phyloP scores from a whole-genome alignment of 2,888 invertebrate genomes.

The Apodemia zela region DNA sequence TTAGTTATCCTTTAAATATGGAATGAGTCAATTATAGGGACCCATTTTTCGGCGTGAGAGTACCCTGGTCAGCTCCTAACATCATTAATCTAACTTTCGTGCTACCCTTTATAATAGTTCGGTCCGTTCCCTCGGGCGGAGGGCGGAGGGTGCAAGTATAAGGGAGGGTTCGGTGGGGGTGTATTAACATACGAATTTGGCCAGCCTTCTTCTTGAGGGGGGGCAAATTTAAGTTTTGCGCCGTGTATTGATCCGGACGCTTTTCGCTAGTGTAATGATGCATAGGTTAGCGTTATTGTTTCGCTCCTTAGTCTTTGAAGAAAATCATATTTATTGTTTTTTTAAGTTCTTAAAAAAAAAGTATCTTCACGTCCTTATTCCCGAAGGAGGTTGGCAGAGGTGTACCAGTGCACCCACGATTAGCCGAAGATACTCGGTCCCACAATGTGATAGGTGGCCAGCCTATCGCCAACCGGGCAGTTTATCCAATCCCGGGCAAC shows the following conservation, averaged over 20 bases:
- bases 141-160: conserved; percentile 43
- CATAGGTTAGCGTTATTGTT: conserved; percentile 33
- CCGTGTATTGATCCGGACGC: conserved; percentile 70
- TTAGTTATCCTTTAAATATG: conserved; percentile 1
- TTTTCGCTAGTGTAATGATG: conserved; percentile 50
- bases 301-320: not conserved
- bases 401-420: too few species aligned
- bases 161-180: conserved; percentile 40
- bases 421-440: too few species aligned
- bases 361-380: too few species aligned
- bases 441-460: too few species aligned
- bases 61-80: conserved; percentile 77
- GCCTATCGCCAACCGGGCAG: too few species aligned
- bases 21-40: conserved; percentile 1
- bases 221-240: conserved; percentile 77
- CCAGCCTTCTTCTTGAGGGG: conserved; percentile 71
- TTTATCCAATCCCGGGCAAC: too few species aligned
- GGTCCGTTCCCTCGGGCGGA: conserved; percentile 63
- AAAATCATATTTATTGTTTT: not conserved
- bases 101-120: conserved; percentile 81
- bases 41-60: conserved; percentile 31
- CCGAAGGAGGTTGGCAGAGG: too few species aligned
- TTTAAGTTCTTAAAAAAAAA: too few species aligned
- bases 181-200: conserved; percentile 79
- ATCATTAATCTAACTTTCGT: conserved; percentile 82